Base-by-base conservation (phyloP, 1,140 invertebrate species). In the Aethina tumida region DNA sequence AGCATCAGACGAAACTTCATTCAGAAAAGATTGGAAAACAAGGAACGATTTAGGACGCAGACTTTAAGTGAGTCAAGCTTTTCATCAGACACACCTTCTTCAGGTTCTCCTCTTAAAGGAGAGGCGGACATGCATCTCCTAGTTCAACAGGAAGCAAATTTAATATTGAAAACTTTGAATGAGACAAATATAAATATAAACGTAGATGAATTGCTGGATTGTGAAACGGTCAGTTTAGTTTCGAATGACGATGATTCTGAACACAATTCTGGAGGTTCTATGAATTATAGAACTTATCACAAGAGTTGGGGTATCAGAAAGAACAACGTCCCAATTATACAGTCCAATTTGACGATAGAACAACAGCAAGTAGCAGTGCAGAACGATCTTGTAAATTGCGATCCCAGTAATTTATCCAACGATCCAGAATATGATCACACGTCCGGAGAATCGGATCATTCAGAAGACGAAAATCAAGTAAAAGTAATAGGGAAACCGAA, bases 211-310 rank as follows among this genome's bases (percentile, higher is more conserved):
- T 62, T 76, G 30, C 54, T 77, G 25, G 77, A 78, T 43, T 72
- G 72, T 51, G 76, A 80, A 57, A 80, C 76, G 0, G 50, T 80
- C 9, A 80, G 73, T 45, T 55, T 81, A 16, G 77, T 81, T 0
- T 79, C 81, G 7, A 79, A 81, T 50, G 74, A 76, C 33, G 69
- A 73, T 27, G 70, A 73, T 33, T 64, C 66, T 2, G 66, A 72
- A 38, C 52, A 55, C 19, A 64, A 56, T 54, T 58, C 47, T 58
- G 35, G 55, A 48, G 36, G 58, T 56, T 59, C 59, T 56, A 33
- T 58, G 45, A 49, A 59, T 43, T 50, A 63, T 56, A 49, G 63
- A 60, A 45, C 52, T 52, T 49, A 59, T 47, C 54, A 58, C 46
- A 62, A 60, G 50, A 59, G 51, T 56, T 55, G 55, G 49, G 50